Percentiles rank a stretch among this genome's conserved stretches.
Evolutionary conservation across 2,888 invertebrate species (phyloP).

Genomic region (Aphodius sticticus): DNA sequence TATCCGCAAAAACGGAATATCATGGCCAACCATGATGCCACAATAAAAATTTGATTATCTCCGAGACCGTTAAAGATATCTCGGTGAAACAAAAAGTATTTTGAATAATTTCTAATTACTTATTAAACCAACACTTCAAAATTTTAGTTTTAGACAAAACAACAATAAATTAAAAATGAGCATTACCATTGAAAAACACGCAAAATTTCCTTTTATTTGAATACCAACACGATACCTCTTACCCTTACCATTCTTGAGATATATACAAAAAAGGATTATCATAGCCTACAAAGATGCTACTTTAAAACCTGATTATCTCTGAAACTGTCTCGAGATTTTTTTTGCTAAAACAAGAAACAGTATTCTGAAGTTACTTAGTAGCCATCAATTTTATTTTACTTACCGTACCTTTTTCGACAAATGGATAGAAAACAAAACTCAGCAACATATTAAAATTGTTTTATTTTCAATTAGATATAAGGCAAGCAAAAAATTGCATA

Average conservation of each 20-base stretch:
- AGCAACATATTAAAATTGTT: background rate
- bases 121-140: too few species aligned
- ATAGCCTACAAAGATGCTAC: background rate
- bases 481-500: background rate
- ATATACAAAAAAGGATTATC: background rate
- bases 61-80: too few species aligned
- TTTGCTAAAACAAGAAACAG: constrained; percentile 1
- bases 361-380: background rate
- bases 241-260: background rate
- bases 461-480: background rate
- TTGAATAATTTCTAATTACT: too few species aligned
- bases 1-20: background rate
- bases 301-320: background rate
- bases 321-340: background rate
- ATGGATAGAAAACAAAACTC: too few species aligned
- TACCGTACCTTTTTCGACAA: too few species aligned
- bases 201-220: background rate
- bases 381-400: too few species aligned
- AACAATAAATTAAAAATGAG: too few species aligned
- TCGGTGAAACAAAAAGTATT: too few species aligned
- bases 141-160: background rate
- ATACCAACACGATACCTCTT: background rate
- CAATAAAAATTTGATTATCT: background rate
- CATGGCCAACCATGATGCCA: background rate
- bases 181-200: background rate